Base-by-base conservation (phyloP, 2,113 vertebrate genomes). In the Bombycilla garrulus region DNA sequence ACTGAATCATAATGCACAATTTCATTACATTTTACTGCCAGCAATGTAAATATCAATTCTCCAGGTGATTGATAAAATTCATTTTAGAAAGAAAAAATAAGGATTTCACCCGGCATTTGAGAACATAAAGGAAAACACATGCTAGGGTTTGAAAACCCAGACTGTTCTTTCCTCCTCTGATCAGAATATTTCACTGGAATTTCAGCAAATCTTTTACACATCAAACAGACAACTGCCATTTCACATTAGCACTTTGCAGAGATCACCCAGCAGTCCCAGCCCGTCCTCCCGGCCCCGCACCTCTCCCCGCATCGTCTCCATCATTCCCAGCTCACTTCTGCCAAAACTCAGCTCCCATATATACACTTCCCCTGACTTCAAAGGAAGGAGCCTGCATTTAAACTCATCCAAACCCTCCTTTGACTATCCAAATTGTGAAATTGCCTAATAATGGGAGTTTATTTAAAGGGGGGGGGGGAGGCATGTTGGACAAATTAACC, bases 1-100 rank as follows among this genome's bases (percentile, higher is more conserved):
- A 94, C 35, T 96, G 97, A 98, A 93, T 97, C 96, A 97, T 85
- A 95, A 74, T 61, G 71, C 76, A 94, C 64, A 79, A 96, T 96
- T 97, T 97, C 95, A 97, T 96, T 96, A 96, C 76, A 88, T 62
- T 95, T 94, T 97, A 96, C 88, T 96, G 92, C 92, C 91, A 92
- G 74, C 69, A 91, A 91, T 90, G 96, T 96, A 97, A 96, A 96
- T 96, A 97, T 77, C 86, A 95, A 96, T 91, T 87, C 65, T 95
- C 96, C 81, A 96, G 84, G 91, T 98, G 96, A 97, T 96, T 97
- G 96, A 97, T 87, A 94, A 56, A 97, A 96, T 95, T 66, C 86
- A 94, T 92, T 97, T 94, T 76, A 92, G 81, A 47, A 90, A 86
- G 77, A 79, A 93, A 93, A 92, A 94, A 93, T 42, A 92, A 86